These are phyloP conservation scores for Drosophila erecta DNA, from an alignment of 1,140 invertebrate species.

Conservation along the genomic window DNA sequence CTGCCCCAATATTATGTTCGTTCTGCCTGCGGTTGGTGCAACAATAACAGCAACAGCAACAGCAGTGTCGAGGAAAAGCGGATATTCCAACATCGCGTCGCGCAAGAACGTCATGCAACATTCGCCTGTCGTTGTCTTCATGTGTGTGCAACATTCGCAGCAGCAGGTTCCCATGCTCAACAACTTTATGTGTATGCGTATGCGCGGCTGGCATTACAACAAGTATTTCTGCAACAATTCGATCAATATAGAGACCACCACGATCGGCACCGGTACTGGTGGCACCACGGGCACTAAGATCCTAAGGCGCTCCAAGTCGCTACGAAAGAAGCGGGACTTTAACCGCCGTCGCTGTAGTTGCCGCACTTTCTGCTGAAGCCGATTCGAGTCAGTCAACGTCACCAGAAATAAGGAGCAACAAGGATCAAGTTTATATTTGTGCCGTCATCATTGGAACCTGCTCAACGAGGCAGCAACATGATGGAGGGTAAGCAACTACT, in stretches of 20 bases:
- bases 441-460: conserved; percentile 67
- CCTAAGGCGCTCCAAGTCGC: conserved; percentile 61
- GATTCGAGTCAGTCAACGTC: background rate
- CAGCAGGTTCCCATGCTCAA: conserved; percentile 76
- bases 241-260: conserved; percentile 11
- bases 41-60: conserved; percentile 28
- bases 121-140: conserved; percentile 66
- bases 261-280: conserved; percentile 31
- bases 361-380: conserved; percentile 62
- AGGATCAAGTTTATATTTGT: conserved; percentile 35
- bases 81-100: conserved; percentile 14
- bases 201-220: conserved; percentile 66
- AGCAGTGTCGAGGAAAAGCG: conserved; percentile 21
- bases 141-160: conserved; percentile 77
- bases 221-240: conserved; percentile 35
- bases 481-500: conserved; percentile 69
- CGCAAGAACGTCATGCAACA: conserved; percentile 74
- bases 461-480: conserved; percentile 66
- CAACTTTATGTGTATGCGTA: conserved; percentile 74
- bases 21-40: conserved; percentile 40
- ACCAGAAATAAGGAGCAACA: conserved; percentile 7
- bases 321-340: conserved; percentile 64
- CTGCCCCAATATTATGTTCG: conserved; percentile 67
- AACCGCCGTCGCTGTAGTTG: conserved; percentile 18
- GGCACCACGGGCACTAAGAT: conserved; percentile 48